Evolutionary conservation across 2,888 invertebrate genomes (phyloP), one percentile per base, ranked within the genome.

Genomic region (Cecidostiba fungosa): DNA sequence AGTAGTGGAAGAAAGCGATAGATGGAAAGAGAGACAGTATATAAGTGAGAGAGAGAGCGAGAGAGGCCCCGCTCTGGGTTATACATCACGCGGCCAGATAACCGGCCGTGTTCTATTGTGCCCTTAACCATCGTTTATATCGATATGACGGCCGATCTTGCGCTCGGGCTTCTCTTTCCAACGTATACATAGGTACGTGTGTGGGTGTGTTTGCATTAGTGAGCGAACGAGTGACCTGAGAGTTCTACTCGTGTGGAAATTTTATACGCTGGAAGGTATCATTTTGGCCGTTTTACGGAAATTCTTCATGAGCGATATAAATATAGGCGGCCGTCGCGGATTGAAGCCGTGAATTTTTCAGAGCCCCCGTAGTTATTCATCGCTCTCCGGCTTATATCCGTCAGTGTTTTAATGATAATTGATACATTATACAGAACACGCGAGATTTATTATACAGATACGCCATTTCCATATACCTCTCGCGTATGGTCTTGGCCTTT

Each of bases 81-180:
- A 88, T 89, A 89, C 89, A 89, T 90, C 89, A 89, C 87, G 78
- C 83, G 76, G 85, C 85, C 87, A 88, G 89, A 90, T 90, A 90
- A 89, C 89, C 88, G 87, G 88, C 87, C 88, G 83, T n/a, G n/a
- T 87, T 89, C 89, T 88, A 90, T 89, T 89, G 89, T 90, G 87
- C 87, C 87, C 84, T 88, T 88, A 89, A 89, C 88, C 89, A 89
- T 90, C 88, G 88, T 89, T 89, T 89, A 89, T 88, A 89, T 88
- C 87, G 88, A 89, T 89, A 89, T 88, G 89, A 90, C 89, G 88
- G 88, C 88, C 87, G 88, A 89, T 89, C 88, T 82, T 50, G 62
- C 36, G 8, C 19, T 19, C 32, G 12, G 43, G 26, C 29, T 81
- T 36, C 26, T 43, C 26, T 39, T 43, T 80, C 4, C 72, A 54